These are phyloP conservation scores for Thera obeliscata DNA, from an alignment of 2,888 invertebrate genomes.

Conservation along the genomic window DNA sequence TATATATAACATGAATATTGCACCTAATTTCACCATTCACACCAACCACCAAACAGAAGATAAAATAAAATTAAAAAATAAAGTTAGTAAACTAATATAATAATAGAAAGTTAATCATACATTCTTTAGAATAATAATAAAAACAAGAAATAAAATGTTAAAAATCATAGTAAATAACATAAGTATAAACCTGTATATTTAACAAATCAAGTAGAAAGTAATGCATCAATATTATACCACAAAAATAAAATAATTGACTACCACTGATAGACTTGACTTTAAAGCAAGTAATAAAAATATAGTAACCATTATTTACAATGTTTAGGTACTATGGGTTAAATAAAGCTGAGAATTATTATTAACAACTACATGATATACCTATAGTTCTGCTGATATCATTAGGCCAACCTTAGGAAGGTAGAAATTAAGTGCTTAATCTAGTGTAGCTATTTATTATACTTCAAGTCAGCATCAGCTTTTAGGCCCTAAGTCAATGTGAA, in stretches of 20 bases:
- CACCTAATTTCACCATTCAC: constrained; percentile 79
- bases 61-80: constrained; percentile 72
- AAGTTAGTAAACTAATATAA: constrained; percentile 44
- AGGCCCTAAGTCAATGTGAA: too few relatives aligned
- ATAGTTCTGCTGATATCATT: background rate
- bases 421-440: background rate
- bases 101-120: constrained; percentile 19
- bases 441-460: background rate
- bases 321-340: background rate
- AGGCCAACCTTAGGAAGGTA: background rate
- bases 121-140: constrained; percentile 8
- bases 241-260: background rate
- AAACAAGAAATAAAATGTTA: background rate
- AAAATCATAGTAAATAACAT: background rate
- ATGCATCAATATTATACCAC: background rate
- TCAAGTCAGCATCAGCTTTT: too few relatives aligned
- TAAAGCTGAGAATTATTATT: background rate
- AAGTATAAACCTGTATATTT: background rate
- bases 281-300: too few relatives aligned
- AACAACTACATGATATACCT: background rate
- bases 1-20: constrained; percentile 84
- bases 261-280: background rate
- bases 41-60: constrained; percentile 81
- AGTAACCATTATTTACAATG: background rate
- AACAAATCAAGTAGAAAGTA: background rate